phyloP scores from a whole-genome alignment of 2,113 vertebrate species.

The Catharus bicknelli region DNA sequence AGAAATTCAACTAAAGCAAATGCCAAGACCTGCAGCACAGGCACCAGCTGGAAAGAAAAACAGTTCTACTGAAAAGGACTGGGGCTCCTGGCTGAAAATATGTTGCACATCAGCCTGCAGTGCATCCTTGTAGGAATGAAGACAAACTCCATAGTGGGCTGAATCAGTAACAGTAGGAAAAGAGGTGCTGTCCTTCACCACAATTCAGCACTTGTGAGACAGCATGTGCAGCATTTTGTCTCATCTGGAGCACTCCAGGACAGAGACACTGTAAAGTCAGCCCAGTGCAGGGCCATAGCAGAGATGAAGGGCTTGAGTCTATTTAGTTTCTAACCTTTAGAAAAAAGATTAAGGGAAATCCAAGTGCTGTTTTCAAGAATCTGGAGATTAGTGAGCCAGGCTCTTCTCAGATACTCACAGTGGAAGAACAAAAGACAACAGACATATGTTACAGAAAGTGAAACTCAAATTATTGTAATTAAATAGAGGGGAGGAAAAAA shows the following conservation, averaged over 20 bases:
- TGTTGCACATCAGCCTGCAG: accelerated
- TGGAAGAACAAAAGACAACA: background rate
- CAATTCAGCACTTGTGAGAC: background rate
- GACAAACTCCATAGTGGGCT: background rate
- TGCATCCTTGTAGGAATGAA: background rate
- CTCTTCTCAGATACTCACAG: background rate
- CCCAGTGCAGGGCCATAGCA: background rate
- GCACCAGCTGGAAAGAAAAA: background rate
- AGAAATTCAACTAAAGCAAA: background rate
- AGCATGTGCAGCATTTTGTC: background rate
- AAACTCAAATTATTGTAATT: background rate
- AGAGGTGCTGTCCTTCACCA: background rate
- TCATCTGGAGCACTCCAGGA: background rate
- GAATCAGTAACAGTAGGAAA: background rate
- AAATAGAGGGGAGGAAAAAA: background rate
- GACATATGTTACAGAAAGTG: background rate
- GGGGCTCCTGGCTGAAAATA: background rate
- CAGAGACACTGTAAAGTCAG: background rate
- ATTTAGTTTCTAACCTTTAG: background rate
- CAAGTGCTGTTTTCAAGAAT: background rate
- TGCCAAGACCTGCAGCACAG: background rate
- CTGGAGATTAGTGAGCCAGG: background rate
- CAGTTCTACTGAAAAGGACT: background rate
- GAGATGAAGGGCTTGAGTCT: accelerated
- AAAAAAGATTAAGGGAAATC: background rate